Evolutionary conservation across 30 jellyfish, hydroid and myxozoan species (phyloP).

Genomic region (Phacellophora camtschatica): DNA sequence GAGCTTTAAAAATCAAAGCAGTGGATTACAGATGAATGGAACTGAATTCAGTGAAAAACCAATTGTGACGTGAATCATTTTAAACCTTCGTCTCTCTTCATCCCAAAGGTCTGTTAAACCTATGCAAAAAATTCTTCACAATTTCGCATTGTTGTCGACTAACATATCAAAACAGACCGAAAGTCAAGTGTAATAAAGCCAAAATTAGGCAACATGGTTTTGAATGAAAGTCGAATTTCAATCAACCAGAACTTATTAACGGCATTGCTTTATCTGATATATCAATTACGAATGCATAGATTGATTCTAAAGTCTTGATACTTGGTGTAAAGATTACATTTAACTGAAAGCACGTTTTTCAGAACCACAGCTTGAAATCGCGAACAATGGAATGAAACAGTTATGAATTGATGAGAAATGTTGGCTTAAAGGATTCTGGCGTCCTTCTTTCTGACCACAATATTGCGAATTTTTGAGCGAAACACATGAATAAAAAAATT

Average conservation of each 20-base stretch:
- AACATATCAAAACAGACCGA: constrained; percentile 68
- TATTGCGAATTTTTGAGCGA: too few species aligned
- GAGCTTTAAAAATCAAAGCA: constrained; percentile 6
- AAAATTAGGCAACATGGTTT: neutral
- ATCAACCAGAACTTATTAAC: constrained; percentile 9
- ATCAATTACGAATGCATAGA: neutral
- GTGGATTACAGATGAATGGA: too few species aligned
- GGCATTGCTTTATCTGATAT: constrained; percentile 6
- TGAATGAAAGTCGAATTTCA: constrained; percentile 44
- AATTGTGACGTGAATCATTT: too few species aligned
- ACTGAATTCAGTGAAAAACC: too few species aligned
- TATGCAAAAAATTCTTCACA: constrained; percentile 18
- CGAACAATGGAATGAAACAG: too few species aligned
- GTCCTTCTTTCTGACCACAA: too few species aligned
- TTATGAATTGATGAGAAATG: too few species aligned
- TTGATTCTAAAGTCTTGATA: neutral
- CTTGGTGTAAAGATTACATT: neutral
- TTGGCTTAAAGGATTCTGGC: too few species aligned
- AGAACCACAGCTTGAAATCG: too few species aligned
- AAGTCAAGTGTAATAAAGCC: constrained; percentile 8
- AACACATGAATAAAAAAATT: too few species aligned
- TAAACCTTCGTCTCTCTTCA: too few species aligned
- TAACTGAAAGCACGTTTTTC: too few species aligned
- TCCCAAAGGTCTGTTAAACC: constrained; percentile 65
- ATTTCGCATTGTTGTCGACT: constrained; percentile 18